phyloP scores from a whole-genome alignment of 2,113 vertebrate species.

The Dissostichus mawsoni region DNA sequence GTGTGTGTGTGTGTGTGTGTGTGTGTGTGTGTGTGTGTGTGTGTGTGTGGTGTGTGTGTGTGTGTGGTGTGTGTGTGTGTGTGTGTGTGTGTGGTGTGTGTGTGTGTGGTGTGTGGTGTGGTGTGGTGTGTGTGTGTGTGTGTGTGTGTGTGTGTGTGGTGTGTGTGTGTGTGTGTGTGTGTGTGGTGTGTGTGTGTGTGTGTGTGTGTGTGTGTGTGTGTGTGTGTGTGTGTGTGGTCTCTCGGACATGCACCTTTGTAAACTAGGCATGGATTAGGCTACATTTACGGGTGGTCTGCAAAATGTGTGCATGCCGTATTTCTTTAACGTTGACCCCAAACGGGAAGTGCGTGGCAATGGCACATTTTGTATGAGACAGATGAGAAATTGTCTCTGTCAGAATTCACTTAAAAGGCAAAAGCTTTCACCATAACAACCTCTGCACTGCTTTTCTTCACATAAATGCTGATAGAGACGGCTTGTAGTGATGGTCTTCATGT shows the following conservation, averaged over 20 bases:
- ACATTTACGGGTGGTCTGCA: slow-evolving; percentile 59
- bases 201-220: no score
- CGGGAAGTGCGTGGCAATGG: slow-evolving; percentile 46
- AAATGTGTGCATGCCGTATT: slow-evolving; percentile 62
- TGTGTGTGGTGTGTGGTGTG: no score
- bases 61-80: no score
- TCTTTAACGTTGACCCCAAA: slow-evolving; percentile 33
- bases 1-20: no score
- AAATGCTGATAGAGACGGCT: slow-evolving; percentile 50
- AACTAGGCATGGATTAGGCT: slow-evolving; percentile 33
- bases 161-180: no score
- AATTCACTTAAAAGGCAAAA: slow-evolving; percentile 48
- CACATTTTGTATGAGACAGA: not conserved
- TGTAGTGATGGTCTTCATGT: slow-evolving; percentile 54
- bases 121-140: no score
- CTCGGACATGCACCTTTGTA: slow-evolving; percentile 6
- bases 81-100: no score
- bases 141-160: no score
- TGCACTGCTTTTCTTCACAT: slow-evolving; percentile 1
- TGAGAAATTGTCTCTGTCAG: not conserved
- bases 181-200: no score
- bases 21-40: no score
- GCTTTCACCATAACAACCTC: not conserved
- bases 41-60: no score
- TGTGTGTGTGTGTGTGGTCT: no score